Base-by-base conservation (phyloP, 2,888 invertebrate species). In the Myopa tessellatipennis region DNA sequence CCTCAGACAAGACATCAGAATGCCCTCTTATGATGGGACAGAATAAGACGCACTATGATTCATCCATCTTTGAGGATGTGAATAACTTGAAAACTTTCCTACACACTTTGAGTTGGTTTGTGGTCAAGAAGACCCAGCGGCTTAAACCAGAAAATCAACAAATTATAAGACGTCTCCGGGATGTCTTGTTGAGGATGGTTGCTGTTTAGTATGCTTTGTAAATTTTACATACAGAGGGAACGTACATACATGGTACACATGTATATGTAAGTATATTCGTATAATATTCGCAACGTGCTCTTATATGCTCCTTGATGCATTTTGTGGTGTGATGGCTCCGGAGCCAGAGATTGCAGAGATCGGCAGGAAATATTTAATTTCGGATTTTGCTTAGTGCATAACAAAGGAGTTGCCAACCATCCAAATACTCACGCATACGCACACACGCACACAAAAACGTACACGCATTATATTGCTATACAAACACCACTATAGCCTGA, bases 91-190 rank as follows among this genome's bases (percentile, higher is more conserved):
- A 45, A 45, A 45, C 45, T 45, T 45, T 45, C 10, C 45, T 10
- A 10, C 45, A 45, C 6, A 45, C 45, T 45, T 45, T 10, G 45
- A 8, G 7, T 45, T 45, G 45, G 10, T 8, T 6, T 45, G 45
- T 10, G 45, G 6, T 45, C 7, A 6, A 45, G 6, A 3, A 45
- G 16, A 69, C 16, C 26, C n/a, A 38, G 78, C 81, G 84, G 83
- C 83, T 85, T 85, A 84, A 85, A 86, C 84, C 85, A 85, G 82
- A 85, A 83, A 85, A 83, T 82, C 85, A 86, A 87, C 85, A 85
- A 85, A 84, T 85, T 85, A 84, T 82, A 81, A 81, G 83, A 80
- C 45, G 10, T 45, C 45, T 1, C 26, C 26, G 26, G 26, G 26
- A 26, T 79, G 79, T 82, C 82, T 83, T 83, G 79, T 82, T 79